Percentiles rank a stretch among this genome's conserved stretches.
Conservation (phyloP, 1,140 invertebrate genomes). For the Spodoptera litura region DNA sequence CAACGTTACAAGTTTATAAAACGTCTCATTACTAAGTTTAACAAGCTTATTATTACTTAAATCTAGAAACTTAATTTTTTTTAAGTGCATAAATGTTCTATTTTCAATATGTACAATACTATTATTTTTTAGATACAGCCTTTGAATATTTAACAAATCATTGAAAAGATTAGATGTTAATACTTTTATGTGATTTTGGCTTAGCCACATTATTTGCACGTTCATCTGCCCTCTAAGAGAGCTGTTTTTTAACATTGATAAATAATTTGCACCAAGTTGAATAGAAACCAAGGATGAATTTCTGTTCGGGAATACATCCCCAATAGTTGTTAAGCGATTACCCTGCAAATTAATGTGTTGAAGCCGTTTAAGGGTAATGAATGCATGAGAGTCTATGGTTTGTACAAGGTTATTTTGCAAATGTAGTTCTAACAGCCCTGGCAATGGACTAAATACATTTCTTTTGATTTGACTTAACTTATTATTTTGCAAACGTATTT, state of each 20-base stretch:
- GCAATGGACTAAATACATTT: conserved; percentile 93
- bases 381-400: conserved; percentile 93
- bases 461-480: conserved; percentile 90
- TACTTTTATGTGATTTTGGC: conserved; percentile 92
- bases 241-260: conserved; percentile 91
- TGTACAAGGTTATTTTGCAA: conserved; percentile 95
- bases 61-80: conserved; percentile 91
- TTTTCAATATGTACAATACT: conserved; percentile 92
- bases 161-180: conserved; percentile 91
- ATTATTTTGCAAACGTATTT: conserved; percentile 96
- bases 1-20: conserved; percentile 87
- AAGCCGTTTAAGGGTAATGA: conserved; percentile 93
- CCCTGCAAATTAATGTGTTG: conserved; percentile 95
- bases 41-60: conserved; percentile 91
- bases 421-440: conserved; percentile 93
- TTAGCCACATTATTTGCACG: conserved; percentile 94
- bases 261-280: conserved; percentile 93
- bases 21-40: conserved; percentile 89
- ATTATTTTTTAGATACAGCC: conserved; percentile 94
- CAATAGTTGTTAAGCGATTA: conserved; percentile 91
- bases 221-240: conserved; percentile 92
- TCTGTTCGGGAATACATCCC: conserved; percentile 92
- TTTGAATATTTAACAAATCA: conserved; percentile 91
- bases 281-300: conserved; percentile 93
- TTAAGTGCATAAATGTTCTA: conserved; percentile 91